These are phyloP conservation scores for Tringa solitaria DNA, from an alignment of 2,113 vertebrate genomes.

Conservation along the genomic window DNA sequence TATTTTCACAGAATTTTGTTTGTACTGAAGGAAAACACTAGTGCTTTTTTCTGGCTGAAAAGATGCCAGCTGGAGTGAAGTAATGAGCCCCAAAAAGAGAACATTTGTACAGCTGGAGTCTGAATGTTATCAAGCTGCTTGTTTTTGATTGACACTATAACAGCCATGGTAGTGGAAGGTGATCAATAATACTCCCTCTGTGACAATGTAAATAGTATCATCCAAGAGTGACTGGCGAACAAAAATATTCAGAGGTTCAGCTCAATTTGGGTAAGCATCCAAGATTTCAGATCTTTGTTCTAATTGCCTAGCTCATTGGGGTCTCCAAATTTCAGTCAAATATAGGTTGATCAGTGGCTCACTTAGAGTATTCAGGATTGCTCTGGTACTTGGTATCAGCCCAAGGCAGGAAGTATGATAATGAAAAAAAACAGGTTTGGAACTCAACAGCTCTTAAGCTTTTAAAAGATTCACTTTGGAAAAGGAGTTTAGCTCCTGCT, in stretches of 20 bases:
- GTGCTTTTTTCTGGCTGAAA: neutral
- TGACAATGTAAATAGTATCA: neutral
- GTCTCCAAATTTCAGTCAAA: neutral
- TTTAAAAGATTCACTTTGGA: neutral
- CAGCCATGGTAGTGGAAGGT: neutral
- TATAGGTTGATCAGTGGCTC: neutral
- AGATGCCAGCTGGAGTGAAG: slow-evolving; percentile 31
- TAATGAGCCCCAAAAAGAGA: slow-evolving; percentile 42
- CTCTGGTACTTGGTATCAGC: neutral
- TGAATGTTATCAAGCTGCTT: slow-evolving; percentile 35
- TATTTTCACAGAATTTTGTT: neutral
- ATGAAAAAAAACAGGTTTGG: neutral
- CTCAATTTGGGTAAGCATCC: neutral
- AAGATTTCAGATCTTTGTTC: neutral
- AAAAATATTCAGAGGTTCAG: neutral
- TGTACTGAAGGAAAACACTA: neutral
- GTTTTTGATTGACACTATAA: slow-evolving; percentile 29
- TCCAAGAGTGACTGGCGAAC: neutral
- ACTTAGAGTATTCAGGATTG: neutral
- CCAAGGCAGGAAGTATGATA: neutral
- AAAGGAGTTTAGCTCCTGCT: neutral
- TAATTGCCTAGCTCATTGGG: neutral
- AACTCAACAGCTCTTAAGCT: neutral
- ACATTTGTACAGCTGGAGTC: slow-evolving; percentile 34
- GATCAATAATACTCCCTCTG: slow-evolving; percentile 27